Conservation (phyloP, 1,140 invertebrate species). For the Neuroterus valhalla region DNA sequence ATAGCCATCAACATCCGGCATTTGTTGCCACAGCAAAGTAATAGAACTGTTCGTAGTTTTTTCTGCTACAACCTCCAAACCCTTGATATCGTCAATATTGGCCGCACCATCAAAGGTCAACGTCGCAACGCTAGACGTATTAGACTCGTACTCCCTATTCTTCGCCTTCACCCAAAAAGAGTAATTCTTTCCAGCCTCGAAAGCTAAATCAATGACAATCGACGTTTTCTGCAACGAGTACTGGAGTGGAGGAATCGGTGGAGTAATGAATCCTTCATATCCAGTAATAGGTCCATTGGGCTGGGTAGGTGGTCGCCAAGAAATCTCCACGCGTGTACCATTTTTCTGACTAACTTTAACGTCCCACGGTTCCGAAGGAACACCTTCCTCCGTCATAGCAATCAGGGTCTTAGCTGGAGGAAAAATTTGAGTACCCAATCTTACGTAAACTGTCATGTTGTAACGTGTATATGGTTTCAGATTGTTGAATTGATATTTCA, state of each 20-base stretch:
- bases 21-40: slow-evolving; percentile 78
- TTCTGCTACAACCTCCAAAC: slow-evolving; percentile 73
- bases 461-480: slow-evolving; percentile 84
- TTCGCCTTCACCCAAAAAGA: slow-evolving; percentile 86
- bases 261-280: slow-evolving; percentile 81
- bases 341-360: slow-evolving; percentile 80
- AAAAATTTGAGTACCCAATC: slow-evolving; percentile 74
- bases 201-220: slow-evolving; percentile 76
- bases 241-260: slow-evolving; percentile 73
- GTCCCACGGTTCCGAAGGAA: slow-evolving; percentile 80
- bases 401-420: slow-evolving; percentile 79
- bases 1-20: slow-evolving; percentile 80
- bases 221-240: slow-evolving; percentile 68
- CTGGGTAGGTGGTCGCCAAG: slow-evolving; percentile 80
- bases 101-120: slow-evolving; percentile 79
- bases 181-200: slow-evolving; percentile 80
- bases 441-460: slow-evolving; percentile 86
- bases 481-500: slow-evolving; percentile 78
- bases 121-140: slow-evolving; percentile 75
- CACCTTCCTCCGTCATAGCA: slow-evolving; percentile 80
- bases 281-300: slow-evolving; percentile 79
- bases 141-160: slow-evolving; percentile 78
- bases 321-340: slow-evolving; percentile 79
- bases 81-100: slow-evolving; percentile 78
- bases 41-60: slow-evolving; percentile 74